A percentile compares a stretch with the other conserved stretches of the same genome.
Evolutionary conservation across 2,797 vertebrate genomes (phyloP).

Genomic region (Chiroxiphia lanceolata): DNA sequence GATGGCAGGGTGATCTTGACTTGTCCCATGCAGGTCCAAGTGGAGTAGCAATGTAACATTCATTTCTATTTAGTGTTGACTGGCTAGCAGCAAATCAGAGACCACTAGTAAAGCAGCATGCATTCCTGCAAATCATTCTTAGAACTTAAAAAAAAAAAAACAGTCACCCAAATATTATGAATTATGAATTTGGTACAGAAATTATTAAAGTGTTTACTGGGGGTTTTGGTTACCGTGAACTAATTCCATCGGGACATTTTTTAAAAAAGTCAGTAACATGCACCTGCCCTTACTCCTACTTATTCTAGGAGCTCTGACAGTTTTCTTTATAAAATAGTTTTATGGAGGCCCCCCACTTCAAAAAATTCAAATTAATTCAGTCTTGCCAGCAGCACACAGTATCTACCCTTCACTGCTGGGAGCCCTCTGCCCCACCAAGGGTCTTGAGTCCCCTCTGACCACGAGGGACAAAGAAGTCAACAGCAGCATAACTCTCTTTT

Average conservation of each 20-base stretch:
- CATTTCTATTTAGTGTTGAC: neutral
- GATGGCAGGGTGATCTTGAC: neutral
- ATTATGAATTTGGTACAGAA: neutral
- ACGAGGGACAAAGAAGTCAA: rapidly evolving
- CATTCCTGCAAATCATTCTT: neutral
- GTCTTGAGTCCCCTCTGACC: neutral
- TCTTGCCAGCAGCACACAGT: neutral
- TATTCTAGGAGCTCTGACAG: neutral
- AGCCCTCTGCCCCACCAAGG: neutral
- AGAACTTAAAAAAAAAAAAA: neutral
- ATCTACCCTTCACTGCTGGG: neutral
- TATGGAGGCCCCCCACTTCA: neutral
- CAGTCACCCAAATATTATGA: neutral
- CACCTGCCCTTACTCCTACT: neutral
- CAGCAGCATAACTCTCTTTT: neutral
- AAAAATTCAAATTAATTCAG: neutral
- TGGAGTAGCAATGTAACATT: neutral
- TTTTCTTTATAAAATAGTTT: neutral
- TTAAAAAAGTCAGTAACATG: neutral
- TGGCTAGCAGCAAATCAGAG: neutral
- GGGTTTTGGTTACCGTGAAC: neutral
- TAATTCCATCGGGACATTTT: neutral
- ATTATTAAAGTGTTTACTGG: neutral
- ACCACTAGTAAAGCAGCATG: neutral
- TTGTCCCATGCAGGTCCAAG: rapidly evolving